These are phyloP conservation scores for Sarcophilus harrisii DNA, from an alignment of 2,797 vertebrate species.

Conservation along the genomic window DNA sequence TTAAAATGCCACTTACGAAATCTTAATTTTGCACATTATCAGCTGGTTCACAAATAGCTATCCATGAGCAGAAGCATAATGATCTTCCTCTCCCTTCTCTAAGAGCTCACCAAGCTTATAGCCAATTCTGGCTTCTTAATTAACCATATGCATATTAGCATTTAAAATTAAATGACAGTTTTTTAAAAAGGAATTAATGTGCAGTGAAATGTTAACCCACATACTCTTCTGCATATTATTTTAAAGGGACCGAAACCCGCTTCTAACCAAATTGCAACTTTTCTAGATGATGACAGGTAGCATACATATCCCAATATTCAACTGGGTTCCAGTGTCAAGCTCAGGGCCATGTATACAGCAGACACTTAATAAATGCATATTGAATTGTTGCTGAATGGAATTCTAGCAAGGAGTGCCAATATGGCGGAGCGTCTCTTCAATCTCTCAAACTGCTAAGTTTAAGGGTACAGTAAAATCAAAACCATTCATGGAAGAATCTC, in stretches of 20 bases:
- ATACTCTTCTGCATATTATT: conserved; percentile 64
- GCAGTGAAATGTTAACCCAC: conserved; percentile 78
- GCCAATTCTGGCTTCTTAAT: conserved; percentile 86
- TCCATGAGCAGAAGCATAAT: conserved; percentile 83
- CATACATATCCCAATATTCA: background rate
- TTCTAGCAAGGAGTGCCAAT: background rate
- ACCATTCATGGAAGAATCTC: conserved; percentile 59
- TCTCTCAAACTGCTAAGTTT: conserved; percentile 24
- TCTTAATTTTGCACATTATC: conserved; percentile 88
- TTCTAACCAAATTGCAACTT: conserved; percentile 52
- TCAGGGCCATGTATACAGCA: background rate
- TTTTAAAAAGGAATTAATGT: conserved; percentile 70
- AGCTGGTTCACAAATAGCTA: conserved; percentile 86
- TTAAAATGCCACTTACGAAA: conserved; percentile 87
- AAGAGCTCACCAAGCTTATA: conserved; percentile 81
- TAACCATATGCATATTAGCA: conserved; percentile 84
- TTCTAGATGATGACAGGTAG: background rate
- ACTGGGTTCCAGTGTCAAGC: background rate
- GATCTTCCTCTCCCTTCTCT: conserved; percentile 79
- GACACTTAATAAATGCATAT: background rate
- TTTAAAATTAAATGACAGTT: conserved; percentile 85
- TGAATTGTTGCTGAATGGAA: background rate
- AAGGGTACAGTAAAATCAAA: conserved; percentile 30
- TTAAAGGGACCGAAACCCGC: conserved; percentile 57
- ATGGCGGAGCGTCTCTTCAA: background rate